These are phyloP conservation scores for Morpho deidamia DNA, from an alignment of 2,888 invertebrate genomes.

Conservation along the genomic window DNA sequence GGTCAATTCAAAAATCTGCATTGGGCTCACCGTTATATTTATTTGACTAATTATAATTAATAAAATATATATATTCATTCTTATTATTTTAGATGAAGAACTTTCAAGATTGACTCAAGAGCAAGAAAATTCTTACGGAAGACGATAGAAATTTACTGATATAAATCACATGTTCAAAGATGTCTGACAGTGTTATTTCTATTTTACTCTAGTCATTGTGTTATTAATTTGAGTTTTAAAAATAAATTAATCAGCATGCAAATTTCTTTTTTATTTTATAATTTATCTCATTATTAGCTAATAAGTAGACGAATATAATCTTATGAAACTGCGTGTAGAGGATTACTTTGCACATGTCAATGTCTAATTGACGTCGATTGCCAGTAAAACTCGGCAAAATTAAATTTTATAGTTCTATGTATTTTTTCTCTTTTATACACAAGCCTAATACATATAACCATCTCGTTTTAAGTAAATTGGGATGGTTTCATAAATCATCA, in stretches of 20 bases:
- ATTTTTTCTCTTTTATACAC: constrained; percentile 24
- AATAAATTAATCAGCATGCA: constrained; percentile 5
- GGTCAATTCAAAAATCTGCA: too few relatives aligned
- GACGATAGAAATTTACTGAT: constrained; percentile 31
- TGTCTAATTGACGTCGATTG: too few relatives aligned
- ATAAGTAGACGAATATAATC: too few relatives aligned
- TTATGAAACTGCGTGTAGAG: too few relatives aligned
- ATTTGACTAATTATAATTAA: not conserved
- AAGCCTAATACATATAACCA: not conserved
- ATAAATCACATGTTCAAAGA: too few relatives aligned
- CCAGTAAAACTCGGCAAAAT: constrained; percentile 21
- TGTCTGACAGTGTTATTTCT: too few relatives aligned
- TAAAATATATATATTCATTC: not conserved
- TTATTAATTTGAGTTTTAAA: not conserved
- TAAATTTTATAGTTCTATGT: constrained; percentile 2
- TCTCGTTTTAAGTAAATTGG: constrained; percentile 11
- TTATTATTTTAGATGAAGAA: constrained; percentile 32
- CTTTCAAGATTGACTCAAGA: constrained; percentile 33
- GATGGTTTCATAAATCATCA: constrained; percentile 14
- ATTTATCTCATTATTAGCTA: too few relatives aligned
- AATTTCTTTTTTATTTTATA: constrained; percentile 3
- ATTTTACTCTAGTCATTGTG: constrained; percentile 3
- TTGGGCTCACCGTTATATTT: not conserved
- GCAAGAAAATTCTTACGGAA: constrained; percentile 40
- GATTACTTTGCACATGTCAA: too few relatives aligned